Evolutionary conservation across 2,888 invertebrate genomes (phyloP), one percentile per base, ranked within the genome.

Genomic region (Punctoribates punctum): DNA sequence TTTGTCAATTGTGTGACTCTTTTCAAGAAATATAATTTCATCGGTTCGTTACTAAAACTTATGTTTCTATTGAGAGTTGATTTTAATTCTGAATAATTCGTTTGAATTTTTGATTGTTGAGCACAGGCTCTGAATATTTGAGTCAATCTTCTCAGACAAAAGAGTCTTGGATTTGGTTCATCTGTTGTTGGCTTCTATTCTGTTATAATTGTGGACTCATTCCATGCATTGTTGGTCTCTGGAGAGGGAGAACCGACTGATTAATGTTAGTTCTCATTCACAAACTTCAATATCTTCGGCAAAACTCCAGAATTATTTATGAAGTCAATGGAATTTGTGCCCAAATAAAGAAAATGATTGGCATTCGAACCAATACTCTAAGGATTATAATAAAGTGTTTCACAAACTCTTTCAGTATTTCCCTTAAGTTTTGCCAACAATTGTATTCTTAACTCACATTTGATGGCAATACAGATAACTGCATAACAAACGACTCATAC

Each of bases 271-370:
- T 23, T 48, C 46, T 72, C 46, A 72, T 72, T 72, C 72, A 72
- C 20, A 72, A 46, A 62, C 42, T 70, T 70, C 72, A 48, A 72
- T 67, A 67, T 42, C 29, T 34, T 65, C 67, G 23, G n/a, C 20
- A 60, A 42, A 67, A 46, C 17, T 27, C 15, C 13, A 13, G 72
- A 72, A 72, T 72, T 72, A 72, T 72, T 72, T 72, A 72, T 72
- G 72, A 72, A 72, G 20, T 72, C 25, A 20, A 48, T 11, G 25
- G 25, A 72, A 72, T 48, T 72, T 48, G 25, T 20, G 23, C 48
- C 38, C 38, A 72, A 72, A 72, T 72, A 72, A 25, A 72, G 20
- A 48, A 42, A 72, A 72, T 48, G 72, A 72, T 72, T 72, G 72
- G 15, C 48, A 48, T n/a, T 20, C 25, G 20, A 72, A 46, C 15